These are phyloP conservation scores for Accipiter cooperii DNA, from an alignment of 2,113 vertebrate species.

Conservation along the genomic window DNA sequence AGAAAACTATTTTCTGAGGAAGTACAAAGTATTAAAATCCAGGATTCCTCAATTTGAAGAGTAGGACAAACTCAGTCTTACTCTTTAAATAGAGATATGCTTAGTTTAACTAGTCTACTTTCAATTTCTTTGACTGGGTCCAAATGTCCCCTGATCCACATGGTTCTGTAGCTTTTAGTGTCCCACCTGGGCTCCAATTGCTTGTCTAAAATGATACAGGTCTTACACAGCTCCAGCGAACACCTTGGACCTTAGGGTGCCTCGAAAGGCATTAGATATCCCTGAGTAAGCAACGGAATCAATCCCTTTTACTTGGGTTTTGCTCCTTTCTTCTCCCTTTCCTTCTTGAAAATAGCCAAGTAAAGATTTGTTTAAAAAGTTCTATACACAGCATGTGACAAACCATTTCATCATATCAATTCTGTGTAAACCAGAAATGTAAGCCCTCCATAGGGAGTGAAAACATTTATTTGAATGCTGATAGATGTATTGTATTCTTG, in stretches of 20 bases:
- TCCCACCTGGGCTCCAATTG: background rate
- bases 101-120: background rate
- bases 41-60: background rate
- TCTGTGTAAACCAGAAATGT: background rate
- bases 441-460: background rate
- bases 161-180: background rate
- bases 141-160: background rate
- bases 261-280: background rate
- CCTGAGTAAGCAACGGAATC: background rate
- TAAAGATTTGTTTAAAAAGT: background rate
- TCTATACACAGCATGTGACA: background rate
- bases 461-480: conserved; percentile 10
- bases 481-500: conserved; percentile 4
- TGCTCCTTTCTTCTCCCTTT: background rate
- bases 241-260: background rate
- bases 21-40: background rate
- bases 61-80: background rate
- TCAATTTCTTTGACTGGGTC: background rate
- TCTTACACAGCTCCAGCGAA: background rate
- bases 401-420: background rate
- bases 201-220: background rate
- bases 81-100: background rate
- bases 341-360: background rate
- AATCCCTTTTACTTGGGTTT: background rate
- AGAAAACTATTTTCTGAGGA: background rate